These are phyloP conservation scores for Fistularia tabacaria DNA, from an alignment of 2,797 vertebrate species.

Conservation along the genomic window DNA sequence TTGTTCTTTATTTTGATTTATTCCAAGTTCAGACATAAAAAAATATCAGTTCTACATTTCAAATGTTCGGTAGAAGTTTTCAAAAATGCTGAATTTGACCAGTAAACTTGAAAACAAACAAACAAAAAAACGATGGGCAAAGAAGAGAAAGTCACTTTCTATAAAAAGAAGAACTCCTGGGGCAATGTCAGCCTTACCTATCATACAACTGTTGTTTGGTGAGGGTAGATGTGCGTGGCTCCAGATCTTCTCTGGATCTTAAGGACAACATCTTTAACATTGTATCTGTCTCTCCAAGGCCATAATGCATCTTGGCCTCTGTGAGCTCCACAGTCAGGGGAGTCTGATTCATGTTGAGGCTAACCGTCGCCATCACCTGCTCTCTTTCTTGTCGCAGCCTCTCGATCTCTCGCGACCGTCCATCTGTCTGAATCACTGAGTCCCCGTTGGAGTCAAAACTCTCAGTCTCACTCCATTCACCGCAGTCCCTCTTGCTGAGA, in stretches of 20 bases:
- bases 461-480: constrained; percentile 33
- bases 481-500: neutral
- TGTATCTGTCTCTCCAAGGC: constrained; percentile 86
- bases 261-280: constrained; percentile 83
- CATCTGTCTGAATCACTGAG: constrained; percentile 21
- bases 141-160: too few species aligned
- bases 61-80: too few species aligned
- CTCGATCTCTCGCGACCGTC: constrained; percentile 75
- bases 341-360: constrained; percentile 75
- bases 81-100: too few species aligned
- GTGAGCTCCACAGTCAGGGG: constrained; percentile 86
- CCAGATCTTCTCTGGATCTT: constrained; percentile 62
- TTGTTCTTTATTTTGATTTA: too few species aligned
- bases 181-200: constrained; percentile 43
- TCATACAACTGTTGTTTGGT: constrained; percentile 73
- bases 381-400: constrained; percentile 78
- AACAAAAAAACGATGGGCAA: too few species aligned
- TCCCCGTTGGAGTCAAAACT: constrained; percentile 38
- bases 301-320: constrained; percentile 87
- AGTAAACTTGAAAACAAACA: too few species aligned
- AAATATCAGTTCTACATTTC: too few species aligned
- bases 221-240: constrained; percentile 6
- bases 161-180: too few species aligned
- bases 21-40: too few species aligned
- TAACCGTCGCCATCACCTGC: constrained; percentile 82